These are phyloP conservation scores for Lithobius niger DNA, from an alignment of 1,140 invertebrate species.

Conservation along the genomic window DNA sequence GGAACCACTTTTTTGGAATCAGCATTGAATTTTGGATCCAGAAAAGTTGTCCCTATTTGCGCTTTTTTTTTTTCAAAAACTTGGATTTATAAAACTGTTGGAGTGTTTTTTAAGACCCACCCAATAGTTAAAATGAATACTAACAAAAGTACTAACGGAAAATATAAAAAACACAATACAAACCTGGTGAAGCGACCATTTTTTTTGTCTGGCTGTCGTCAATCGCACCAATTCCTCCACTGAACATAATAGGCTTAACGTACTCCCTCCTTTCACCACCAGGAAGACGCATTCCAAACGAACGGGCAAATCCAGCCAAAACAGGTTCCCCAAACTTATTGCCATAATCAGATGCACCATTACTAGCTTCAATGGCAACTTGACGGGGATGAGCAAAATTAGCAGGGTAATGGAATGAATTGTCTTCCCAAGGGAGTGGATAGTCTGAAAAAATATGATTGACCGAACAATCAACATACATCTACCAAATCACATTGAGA, in stretches of 20 bases:
- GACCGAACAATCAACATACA: constrained; percentile 2
- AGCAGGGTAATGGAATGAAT: constrained; percentile 54
- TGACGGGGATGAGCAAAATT: constrained; percentile 83
- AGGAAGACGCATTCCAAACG: constrained; percentile 63
- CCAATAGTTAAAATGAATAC: no score
- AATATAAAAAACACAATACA: no score
- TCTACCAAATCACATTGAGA: no score
- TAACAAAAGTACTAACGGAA: no score
- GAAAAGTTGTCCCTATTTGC: no score
- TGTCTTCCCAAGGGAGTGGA: constrained; percentile 73
- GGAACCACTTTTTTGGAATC: no score
- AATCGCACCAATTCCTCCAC: constrained; percentile 84
- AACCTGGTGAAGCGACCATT: constrained; percentile 49
- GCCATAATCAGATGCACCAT: constrained; percentile 96
- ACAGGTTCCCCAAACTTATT: constrained; percentile 98
- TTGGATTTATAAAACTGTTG: no score
- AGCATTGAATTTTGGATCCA: no score
- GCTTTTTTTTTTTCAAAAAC: no score
- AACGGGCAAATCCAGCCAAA: constrained; percentile 75
- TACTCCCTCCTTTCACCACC: constrained; percentile 67
- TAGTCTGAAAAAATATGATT: constrained; percentile 43
- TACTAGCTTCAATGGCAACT: constrained; percentile 85
- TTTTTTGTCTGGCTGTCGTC: constrained; percentile 65
- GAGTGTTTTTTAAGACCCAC: no score
- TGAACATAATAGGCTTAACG: constrained; percentile 98